These are phyloP conservation scores for Conistra vaccinii DNA, from an alignment of 2,888 invertebrate genomes.

Conservation along the genomic window DNA sequence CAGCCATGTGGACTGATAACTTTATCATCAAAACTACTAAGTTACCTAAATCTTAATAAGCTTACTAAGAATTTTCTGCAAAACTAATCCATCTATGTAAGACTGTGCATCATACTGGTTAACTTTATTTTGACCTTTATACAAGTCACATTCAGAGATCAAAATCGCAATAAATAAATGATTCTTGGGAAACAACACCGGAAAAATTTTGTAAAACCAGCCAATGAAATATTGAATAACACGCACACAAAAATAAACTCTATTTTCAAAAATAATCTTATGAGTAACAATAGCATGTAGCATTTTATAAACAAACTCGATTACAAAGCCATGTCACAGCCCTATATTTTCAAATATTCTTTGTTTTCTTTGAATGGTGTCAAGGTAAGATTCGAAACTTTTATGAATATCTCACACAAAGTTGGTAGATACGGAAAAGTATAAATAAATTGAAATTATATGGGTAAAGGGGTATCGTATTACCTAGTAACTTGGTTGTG, in stretches of 20 bases:
- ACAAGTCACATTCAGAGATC: not conserved
- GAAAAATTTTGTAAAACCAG: not conserved
- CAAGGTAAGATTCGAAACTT: slow-evolving; percentile 55
- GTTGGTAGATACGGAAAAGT: slow-evolving; percentile 8
- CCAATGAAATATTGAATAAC: not conserved
- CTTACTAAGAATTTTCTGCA: too few relatives aligned
- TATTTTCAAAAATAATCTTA: not conserved
- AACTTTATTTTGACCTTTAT: not conserved
- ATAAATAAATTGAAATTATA: not conserved
- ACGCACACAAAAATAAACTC: not conserved
- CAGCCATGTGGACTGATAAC: not conserved
- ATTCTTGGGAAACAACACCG: not conserved
- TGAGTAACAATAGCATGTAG: not conserved
- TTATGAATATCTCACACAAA: slow-evolving; percentile 33
- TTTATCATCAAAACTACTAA: not conserved
- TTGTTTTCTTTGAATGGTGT: slow-evolving; percentile 36
- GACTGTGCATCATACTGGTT: too few relatives aligned
- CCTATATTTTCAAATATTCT: slow-evolving; percentile 44
- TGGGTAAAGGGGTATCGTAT: not conserved
- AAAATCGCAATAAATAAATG: not conserved
- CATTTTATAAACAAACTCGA: slow-evolving; percentile 7
- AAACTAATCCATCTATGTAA: not conserved
- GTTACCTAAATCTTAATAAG: not conserved
- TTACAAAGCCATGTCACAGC: slow-evolving; percentile 46
- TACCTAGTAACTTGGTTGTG: not conserved